phyloP scores from a whole-genome alignment of 2,888 invertebrate species.

The Cantharis rufa region DNA sequence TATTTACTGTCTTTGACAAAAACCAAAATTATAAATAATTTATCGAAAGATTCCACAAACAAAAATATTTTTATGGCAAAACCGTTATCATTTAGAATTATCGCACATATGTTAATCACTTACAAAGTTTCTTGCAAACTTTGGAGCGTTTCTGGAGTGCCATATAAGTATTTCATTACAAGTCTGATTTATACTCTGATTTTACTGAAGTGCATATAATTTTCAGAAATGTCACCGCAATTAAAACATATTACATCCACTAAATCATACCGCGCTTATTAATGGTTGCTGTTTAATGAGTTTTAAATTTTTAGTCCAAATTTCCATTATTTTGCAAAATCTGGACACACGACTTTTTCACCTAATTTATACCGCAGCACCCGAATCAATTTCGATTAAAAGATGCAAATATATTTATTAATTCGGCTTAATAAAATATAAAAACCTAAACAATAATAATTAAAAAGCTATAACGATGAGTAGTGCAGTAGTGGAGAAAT shows the following conservation, averaged over 20 bases:
- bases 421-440: constrained; percentile 3
- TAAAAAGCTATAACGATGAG: neutral
- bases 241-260: constrained; percentile 15
- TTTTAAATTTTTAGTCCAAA: neutral
- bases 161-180: constrained; percentile 57
- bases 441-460: neutral
- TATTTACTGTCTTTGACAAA: neutral
- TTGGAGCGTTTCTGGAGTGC: constrained; percentile 14
- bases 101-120: constrained; percentile 14
- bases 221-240: constrained; percentile 10
- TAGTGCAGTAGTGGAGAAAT: neutral
- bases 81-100: neutral
- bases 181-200: constrained; percentile 49
- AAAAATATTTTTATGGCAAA: neutral
- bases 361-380: neutral
- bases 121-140: constrained; percentile 13
- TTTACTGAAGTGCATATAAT: constrained; percentile 21
- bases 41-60: neutral
- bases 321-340: neutral
- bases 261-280: constrained; percentile 6
- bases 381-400: neutral
- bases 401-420: constrained; percentile 9
- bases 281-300: constrained; percentile 10
- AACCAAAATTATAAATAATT: neutral
- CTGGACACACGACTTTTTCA: neutral